A percentile compares a stretch with the other conserved stretches of the same genome.
phyloP scores from a whole-genome alignment of 2,888 invertebrate species.

The Acleris holmiana region DNA sequence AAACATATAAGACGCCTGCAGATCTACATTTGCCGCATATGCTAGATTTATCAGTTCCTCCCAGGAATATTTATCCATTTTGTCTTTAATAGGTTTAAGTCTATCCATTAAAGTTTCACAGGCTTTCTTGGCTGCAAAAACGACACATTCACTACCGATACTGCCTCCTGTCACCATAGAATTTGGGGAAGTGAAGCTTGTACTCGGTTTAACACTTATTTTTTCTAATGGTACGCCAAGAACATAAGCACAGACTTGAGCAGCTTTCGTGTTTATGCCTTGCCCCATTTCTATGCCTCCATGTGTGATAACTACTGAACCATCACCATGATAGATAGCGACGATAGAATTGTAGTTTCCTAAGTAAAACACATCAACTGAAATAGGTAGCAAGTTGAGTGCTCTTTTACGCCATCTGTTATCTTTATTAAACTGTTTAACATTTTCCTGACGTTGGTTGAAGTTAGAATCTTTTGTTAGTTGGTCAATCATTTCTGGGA shows the following conservation, averaged over 20 bases:
- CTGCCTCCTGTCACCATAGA: constrained; percentile 84
- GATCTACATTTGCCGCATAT: constrained; percentile 72
- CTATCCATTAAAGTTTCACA: constrained; percentile 55
- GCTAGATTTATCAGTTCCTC: constrained; percentile 81
- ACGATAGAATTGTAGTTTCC: constrained; percentile 74
- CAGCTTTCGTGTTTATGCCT: constrained; percentile 90
- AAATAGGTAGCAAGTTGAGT: constrained; percentile 64
- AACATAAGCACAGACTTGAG: constrained; percentile 88
- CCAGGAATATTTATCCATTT: constrained; percentile 82
- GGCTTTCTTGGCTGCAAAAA: constrained; percentile 50
- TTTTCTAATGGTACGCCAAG: constrained; percentile 86
- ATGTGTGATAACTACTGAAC: constrained; percentile 86
- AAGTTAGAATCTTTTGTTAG: constrained; percentile 70
- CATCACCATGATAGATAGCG: constrained; percentile 87
- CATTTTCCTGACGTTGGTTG: constrained; percentile 66
- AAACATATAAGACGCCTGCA: constrained; percentile 81
- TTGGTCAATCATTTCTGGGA: constrained; percentile 71
- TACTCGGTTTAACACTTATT: constrained; percentile 84
- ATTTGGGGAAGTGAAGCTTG: constrained; percentile 83
- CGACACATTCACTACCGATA: constrained; percentile 82
- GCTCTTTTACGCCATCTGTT: constrained; percentile 90
- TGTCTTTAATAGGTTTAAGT: constrained; percentile 70
- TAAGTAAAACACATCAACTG: constrained; percentile 82
- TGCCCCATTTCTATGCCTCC: constrained; percentile 89
- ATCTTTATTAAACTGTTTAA: constrained; percentile 85